phyloP scores from a whole-genome alignment of 2,888 invertebrate species.

The Cantharis rufa region DNA sequence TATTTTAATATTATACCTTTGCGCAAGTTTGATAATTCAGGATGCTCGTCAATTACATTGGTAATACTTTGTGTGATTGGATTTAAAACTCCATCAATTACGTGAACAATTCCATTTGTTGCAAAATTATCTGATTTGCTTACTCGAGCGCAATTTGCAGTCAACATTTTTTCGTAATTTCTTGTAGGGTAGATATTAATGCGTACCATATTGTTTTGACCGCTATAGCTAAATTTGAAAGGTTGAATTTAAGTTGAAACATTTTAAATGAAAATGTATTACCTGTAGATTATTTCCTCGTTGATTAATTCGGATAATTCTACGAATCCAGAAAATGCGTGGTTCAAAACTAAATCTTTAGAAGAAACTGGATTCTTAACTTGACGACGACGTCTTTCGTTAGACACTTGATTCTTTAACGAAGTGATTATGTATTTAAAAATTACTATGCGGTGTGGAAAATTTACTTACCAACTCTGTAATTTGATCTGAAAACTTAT shows the following conservation, averaged over 20 bases:
- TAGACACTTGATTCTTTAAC: constrained; percentile 57
- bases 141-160: constrained; percentile 71
- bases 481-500: constrained; percentile 59
- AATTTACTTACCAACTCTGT: constrained; percentile 58
- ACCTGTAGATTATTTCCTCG: constrained; percentile 58
- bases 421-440: constrained; percentile 14
- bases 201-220: constrained; percentile 59
- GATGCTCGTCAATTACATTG: constrained; percentile 62
- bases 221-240: constrained; percentile 37
- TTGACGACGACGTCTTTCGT: constrained; percentile 36
- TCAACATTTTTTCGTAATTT: constrained; percentile 57
- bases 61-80: constrained; percentile 61
- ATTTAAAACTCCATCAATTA: constrained; percentile 63
- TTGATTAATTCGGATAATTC: constrained; percentile 63
- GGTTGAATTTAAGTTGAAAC: background rate
- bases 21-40: constrained; percentile 63
- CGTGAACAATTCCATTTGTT: constrained; percentile 69
- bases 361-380: constrained; percentile 52
- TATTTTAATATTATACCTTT: constrained; percentile 48
- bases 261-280: constrained; percentile 8
- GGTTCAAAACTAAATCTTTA: constrained; percentile 60
- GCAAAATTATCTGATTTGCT: constrained; percentile 65
- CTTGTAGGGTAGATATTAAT: constrained; percentile 63
- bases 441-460: background rate
- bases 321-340: constrained; percentile 62